Conservation (phyloP, 2,797 vertebrate genomes). For the Cirrhinus mrigala region DNA sequence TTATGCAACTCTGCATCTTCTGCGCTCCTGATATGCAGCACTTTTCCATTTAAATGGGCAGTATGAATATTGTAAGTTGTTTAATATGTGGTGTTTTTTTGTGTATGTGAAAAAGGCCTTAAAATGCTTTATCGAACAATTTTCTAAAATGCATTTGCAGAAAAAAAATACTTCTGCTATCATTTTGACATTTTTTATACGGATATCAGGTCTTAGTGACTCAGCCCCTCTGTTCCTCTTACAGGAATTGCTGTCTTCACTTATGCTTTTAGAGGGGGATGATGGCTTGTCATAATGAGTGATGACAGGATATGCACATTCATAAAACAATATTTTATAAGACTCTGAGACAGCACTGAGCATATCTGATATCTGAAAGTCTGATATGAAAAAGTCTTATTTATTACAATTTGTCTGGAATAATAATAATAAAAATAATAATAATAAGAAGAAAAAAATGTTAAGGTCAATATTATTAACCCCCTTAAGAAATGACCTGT, state of each 20-base stretch:
- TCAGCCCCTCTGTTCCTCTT: background rate
- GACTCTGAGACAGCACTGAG: background rate
- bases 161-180: background rate
- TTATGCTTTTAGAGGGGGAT: background rate
- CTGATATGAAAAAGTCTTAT: too few species aligned
- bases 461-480: too few species aligned
- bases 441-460: too few species aligned
- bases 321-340: background rate
- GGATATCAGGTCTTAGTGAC: background rate
- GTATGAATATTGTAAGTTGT: background rate
- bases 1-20: constrained; percentile 3
- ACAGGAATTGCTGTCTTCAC: background rate
- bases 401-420: background rate
- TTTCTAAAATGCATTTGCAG: background rate
- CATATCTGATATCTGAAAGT: background rate
- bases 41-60: background rate
- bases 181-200: background rate
- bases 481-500: too few species aligned
- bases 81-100: background rate
- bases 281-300: constrained; percentile 7
- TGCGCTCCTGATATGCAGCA: background rate
- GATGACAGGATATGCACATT: background rate
- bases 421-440: background rate
- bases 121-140: background rate
- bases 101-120: background rate